Percentiles rank a stretch among this genome's conserved stretches.
Conservation (phyloP, 2,113 vertebrate genomes). For the Crotophaga sulcirostris region DNA sequence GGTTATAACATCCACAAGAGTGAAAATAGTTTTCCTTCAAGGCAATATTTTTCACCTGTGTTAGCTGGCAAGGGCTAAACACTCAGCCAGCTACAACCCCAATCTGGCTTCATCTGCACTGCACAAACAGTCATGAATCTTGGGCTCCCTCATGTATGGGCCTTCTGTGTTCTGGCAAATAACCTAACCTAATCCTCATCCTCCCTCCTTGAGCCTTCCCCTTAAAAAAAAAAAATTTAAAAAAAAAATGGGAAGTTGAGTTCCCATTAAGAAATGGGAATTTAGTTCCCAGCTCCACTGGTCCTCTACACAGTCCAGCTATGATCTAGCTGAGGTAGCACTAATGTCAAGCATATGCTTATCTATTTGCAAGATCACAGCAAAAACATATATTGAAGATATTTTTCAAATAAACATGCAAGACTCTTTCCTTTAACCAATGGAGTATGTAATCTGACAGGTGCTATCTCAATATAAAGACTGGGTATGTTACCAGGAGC, state of each 20-base stretch:
- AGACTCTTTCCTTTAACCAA: background rate
- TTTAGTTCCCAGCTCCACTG: background rate
- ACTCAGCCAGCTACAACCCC: background rate
- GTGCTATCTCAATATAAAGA: background rate
- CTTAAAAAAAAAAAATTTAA: background rate
- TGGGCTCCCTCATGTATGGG: background rate
- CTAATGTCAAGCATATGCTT: background rate
- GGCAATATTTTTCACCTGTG: background rate
- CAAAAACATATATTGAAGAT: background rate
- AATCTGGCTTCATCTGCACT: background rate
- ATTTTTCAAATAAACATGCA: background rate
- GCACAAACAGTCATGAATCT: accelerated
- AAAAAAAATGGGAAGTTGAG: background rate
- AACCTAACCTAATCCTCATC: background rate
- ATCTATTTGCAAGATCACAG: background rate
- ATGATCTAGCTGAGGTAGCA: background rate
- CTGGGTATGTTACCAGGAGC: background rate
- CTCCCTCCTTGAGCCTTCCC: background rate
- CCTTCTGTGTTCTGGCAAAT: background rate
- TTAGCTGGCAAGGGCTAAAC: background rate
- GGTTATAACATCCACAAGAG: background rate
- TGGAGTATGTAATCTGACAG: background rate
- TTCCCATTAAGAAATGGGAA: background rate
- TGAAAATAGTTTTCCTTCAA: background rate
- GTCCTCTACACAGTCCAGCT: background rate